Conservation (phyloP, 2,888 invertebrate genomes). For the Patella pellucida region DNA sequence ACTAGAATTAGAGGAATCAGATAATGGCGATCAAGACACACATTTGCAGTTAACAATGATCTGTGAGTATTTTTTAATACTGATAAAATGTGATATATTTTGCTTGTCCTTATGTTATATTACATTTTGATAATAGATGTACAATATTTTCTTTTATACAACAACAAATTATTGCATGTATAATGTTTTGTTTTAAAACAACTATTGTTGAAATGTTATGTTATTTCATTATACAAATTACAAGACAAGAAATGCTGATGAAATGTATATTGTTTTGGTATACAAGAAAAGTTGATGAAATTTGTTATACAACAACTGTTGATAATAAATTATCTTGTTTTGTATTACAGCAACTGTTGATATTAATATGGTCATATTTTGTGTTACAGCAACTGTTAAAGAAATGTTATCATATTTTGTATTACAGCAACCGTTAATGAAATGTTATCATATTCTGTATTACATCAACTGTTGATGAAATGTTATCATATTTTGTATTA, state of each 20-base stretch:
- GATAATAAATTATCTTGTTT: background rate
- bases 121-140: too few species aligned
- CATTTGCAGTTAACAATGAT: constrained; percentile 62
- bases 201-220: too few species aligned
- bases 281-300: too few species aligned
- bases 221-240: too few species aligned
- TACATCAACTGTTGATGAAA: background rate
- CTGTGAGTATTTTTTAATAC: constrained; percentile 44
- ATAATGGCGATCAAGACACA: constrained; percentile 40
- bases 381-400: background rate
- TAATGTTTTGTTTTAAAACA: too few species aligned
- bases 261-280: too few species aligned
- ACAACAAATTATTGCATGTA: too few species aligned
- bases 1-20: constrained; percentile 31
- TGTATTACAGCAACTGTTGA: background rate
- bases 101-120: too few species aligned
- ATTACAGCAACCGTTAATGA: background rate
- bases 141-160: too few species aligned
- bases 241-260: too few species aligned
- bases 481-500: constrained; percentile 14
- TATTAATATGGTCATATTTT: background rate
- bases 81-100: too few species aligned
- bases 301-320: background rate
- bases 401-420: background rate
- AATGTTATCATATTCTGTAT: background rate